phyloP scores from a whole-genome alignment of 2,797 vertebrate genomes.

The Nasua narica region DNA sequence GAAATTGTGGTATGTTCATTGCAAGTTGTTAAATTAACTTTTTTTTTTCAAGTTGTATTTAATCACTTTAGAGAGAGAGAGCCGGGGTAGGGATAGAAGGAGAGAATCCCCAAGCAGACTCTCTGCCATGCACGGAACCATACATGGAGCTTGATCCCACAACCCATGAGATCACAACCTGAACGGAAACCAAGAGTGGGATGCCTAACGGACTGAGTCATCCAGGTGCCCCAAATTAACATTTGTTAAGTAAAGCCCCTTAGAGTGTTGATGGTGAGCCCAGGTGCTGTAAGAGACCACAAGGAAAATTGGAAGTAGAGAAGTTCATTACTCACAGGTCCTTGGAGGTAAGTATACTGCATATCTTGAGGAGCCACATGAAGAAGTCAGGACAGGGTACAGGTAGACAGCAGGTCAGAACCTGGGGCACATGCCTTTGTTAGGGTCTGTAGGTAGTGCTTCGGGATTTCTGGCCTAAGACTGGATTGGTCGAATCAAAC shows the following conservation, averaged over 20 bases:
- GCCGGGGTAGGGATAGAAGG: not conserved
- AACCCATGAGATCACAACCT: not conserved
- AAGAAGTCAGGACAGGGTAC: not conserved
- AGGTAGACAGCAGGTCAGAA: not conserved
- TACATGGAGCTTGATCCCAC: not conserved
- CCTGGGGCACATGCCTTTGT: not conserved
- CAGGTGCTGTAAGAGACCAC: not conserved
- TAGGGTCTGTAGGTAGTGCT: not conserved
- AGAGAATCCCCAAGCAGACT: not conserved
- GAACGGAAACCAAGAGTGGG: not conserved
- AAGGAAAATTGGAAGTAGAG: not conserved
- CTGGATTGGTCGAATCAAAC: not conserved
- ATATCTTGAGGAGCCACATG: not conserved
- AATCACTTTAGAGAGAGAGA: not conserved
- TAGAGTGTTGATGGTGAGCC: not conserved
- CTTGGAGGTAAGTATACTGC: not conserved
- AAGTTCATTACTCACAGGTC: not conserved
- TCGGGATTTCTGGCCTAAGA: not conserved
- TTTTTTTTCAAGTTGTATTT: not conserved
- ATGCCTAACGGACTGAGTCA: not conserved
- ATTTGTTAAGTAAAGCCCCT: not conserved
- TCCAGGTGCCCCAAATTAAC: not conserved
- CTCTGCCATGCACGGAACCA: not conserved
- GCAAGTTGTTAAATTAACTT: not conserved
- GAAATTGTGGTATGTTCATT: not conserved